Evolutionary conservation across 1,140 invertebrate genomes (phyloP).

Genomic region (Neoseiulus cucumeris): DNA sequence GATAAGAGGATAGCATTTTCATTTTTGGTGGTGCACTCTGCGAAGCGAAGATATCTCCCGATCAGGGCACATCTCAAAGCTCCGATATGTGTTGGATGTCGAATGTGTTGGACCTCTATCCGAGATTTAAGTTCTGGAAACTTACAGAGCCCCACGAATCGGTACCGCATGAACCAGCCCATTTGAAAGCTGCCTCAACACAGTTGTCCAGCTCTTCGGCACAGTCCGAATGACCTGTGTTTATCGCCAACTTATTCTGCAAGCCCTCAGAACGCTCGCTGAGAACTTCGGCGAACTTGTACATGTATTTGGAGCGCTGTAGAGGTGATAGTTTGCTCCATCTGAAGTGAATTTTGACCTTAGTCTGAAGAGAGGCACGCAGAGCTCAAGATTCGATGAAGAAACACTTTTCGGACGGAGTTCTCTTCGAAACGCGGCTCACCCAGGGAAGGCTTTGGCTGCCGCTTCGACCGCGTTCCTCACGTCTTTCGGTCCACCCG

Average conservation of each 20-base stretch:
- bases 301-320: neutral
- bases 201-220: neutral
- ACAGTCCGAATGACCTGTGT: constrained; percentile 3
- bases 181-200: neutral
- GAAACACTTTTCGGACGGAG: too few relatives aligned
- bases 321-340: neutral
- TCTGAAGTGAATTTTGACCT: neutral
- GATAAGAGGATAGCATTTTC: neutral
- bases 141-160: neutral
- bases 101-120: neutral
- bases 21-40: neutral
- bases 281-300: neutral
- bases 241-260: neutral
- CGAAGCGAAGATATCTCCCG: neutral
- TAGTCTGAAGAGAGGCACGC: too few relatives aligned
- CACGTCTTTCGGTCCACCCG: neutral
- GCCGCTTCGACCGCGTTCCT: constrained; percentile 3
- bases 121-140: neutral
- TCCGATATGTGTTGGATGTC: neutral
- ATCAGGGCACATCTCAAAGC: neutral
- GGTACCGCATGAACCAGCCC: neutral
- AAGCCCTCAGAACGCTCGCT: neutral
- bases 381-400: too few relatives aligned
- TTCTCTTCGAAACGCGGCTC: too few relatives aligned
- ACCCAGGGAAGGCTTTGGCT: neutral